Percentiles rank a stretch among this genome's conserved stretches.
phyloP scores from a whole-genome alignment of 1,140 invertebrate species.

The Pentalonia nigronervosa region DNA sequence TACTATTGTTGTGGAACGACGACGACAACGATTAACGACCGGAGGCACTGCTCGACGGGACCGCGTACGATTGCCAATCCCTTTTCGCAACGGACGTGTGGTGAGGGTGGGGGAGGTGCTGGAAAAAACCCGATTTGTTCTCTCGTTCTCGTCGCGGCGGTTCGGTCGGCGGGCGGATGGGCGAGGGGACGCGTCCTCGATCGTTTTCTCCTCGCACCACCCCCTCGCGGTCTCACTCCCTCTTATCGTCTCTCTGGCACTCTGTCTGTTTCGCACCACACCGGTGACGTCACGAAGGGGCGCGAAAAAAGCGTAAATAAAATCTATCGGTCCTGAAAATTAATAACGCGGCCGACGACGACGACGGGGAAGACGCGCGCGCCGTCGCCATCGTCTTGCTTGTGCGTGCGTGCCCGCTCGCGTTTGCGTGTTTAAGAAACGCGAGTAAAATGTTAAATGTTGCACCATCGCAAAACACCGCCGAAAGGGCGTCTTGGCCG shows the following conservation, averaged over 20 bases:
- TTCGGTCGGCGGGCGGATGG: not conserved
- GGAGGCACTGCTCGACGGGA: not conserved
- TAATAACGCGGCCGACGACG: not conserved
- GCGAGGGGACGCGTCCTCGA: not conserved
- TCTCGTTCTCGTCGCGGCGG: not conserved
- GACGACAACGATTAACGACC: conserved; percentile 1
- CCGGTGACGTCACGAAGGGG: conserved; percentile 18
- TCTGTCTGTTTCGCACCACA: not conserved
- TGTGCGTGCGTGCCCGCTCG: not conserved
- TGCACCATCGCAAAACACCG: conserved; percentile 56
- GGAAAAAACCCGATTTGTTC: conserved; percentile 3
- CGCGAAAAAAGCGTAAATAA: not conserved
- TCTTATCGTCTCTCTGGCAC: too few relatives aligned
- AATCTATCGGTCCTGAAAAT: conserved; percentile 32
- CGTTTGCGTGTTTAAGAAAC: not conserved
- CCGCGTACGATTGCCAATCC: conserved; percentile 4
- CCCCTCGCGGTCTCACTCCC: too few relatives aligned
- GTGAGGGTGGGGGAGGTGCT: too few relatives aligned
- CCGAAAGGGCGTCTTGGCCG: conserved; percentile 13
- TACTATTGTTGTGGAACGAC: not conserved
- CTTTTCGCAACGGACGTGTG: not conserved
- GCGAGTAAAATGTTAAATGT: conserved; percentile 1
- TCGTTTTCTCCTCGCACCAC: not conserved
- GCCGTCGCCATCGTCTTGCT: not conserved
- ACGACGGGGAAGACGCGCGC: not conserved